Evolutionary conservation across 2,888 invertebrate species (phyloP).

Genomic region (Peribatodes rhomboidaria): DNA sequence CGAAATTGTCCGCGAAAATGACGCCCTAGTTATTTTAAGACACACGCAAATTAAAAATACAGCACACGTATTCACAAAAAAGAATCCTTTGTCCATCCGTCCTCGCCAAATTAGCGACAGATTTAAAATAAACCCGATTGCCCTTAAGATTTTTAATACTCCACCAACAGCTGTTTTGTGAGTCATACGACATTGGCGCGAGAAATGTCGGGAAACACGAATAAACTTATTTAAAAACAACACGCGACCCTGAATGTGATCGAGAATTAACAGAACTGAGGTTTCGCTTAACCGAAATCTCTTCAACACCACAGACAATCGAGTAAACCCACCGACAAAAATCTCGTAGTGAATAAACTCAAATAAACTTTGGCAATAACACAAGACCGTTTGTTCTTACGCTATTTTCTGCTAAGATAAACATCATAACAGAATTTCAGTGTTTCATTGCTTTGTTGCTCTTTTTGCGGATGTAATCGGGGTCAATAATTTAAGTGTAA

Average conservation of each 20-base stretch:
- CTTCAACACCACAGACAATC: constrained; percentile 40
- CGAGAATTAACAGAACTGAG: constrained; percentile 63
- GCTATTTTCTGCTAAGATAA: constrained; percentile 75
- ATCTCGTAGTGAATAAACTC: constrained; percentile 62
- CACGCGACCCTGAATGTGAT: constrained; percentile 71
- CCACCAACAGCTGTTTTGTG: constrained; percentile 79
- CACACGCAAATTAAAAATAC: constrained; percentile 27
- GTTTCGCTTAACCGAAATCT: constrained; percentile 50
- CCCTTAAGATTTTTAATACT: constrained; percentile 81
- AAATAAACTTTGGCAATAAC: constrained; percentile 72
- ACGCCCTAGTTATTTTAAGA: constrained; percentile 12
- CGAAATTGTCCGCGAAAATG: constrained; percentile 9
- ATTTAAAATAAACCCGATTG: constrained; percentile 73
- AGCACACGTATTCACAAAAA: constrained; percentile 21
- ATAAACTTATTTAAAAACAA: constrained; percentile 66
- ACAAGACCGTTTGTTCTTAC: constrained; percentile 68
- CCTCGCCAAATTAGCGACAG: constrained; percentile 59
- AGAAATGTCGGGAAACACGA: constrained; percentile 69
- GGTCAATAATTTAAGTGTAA: constrained; percentile 55
- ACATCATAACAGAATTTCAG: constrained; percentile 71
- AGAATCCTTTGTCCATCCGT: constrained; percentile 42
- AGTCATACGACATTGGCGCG: constrained; percentile 81
- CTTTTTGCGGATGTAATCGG: constrained; percentile 61
- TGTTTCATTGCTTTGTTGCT: constrained; percentile 68
- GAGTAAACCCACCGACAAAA: constrained; percentile 56